These are phyloP conservation scores for Nesidiocoris tenuis DNA, from an alignment of 2,888 invertebrate genomes.

Conservation along the genomic window DNA sequence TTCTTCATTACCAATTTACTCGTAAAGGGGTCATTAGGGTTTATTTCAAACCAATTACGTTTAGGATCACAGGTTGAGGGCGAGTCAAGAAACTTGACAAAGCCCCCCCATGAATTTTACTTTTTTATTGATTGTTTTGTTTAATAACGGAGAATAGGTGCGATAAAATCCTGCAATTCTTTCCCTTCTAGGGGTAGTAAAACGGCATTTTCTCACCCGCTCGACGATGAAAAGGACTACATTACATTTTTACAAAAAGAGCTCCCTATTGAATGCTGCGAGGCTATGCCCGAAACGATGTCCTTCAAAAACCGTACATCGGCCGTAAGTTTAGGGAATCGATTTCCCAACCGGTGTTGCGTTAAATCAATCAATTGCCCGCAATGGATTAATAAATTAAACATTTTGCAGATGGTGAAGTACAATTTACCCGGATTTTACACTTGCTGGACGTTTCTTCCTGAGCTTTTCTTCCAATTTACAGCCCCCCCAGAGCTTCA, in stretches of 20 bases:
- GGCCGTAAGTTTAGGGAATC: too few species aligned
- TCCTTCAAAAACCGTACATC: background rate
- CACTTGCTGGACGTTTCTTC: conserved; percentile 34
- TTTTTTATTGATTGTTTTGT: too few species aligned
- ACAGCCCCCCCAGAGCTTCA: conserved; percentile 18
- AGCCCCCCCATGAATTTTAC: too few species aligned
- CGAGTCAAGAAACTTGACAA: too few species aligned
- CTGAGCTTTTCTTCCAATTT: conserved; percentile 28
- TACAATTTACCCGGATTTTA: conserved; percentile 33
- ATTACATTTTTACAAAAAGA: conserved; percentile 5
- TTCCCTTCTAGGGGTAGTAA: too few species aligned
- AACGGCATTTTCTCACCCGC: conserved; percentile 5
- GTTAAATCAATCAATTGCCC: background rate
- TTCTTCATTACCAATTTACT: too few species aligned
- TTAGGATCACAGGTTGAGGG: too few species aligned
- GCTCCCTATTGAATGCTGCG: background rate
- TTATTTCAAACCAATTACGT: too few species aligned
- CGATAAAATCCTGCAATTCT: too few species aligned
- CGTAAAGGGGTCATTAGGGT: too few species aligned
- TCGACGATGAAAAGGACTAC: conserved; percentile 4
- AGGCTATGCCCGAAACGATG: background rate
- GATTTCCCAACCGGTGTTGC: too few species aligned
- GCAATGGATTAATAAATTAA: background rate
- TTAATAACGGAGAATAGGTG: too few species aligned
- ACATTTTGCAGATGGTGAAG: conserved; percentile 27